Conservation (phyloP, 2,797 vertebrate species). For the Pyrocephalus nanus region DNA sequence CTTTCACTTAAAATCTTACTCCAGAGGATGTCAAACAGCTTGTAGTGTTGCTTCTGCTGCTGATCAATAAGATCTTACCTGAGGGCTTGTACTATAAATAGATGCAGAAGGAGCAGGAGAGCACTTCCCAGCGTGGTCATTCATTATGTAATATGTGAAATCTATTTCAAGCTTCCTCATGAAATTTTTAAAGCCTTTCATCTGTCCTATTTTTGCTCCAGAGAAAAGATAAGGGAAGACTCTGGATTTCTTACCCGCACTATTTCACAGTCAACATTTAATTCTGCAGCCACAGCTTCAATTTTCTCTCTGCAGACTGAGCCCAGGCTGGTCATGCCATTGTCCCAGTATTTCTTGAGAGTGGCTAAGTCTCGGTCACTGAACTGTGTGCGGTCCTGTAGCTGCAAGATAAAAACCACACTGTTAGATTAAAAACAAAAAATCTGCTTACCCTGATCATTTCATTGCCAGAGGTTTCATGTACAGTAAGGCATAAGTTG, state of each 20-base stretch:
- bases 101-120: conserved; percentile 63
- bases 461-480: background rate
- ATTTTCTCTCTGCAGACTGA: conserved; percentile 98
- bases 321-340: conserved; percentile 98
- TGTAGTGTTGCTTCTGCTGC: background rate
- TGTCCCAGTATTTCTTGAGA: conserved; percentile 98
- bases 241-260: conserved; percentile 87
- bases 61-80: conserved; percentile 64
- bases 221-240: conserved; percentile 40
- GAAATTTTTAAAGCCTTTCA: conserved; percentile 71
- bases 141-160: conserved; percentile 68
- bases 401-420: conserved; percentile 78
- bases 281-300: conserved; percentile 90
- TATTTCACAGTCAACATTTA: conserved; percentile 98
- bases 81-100: conserved; percentile 68
- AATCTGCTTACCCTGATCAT: background rate
- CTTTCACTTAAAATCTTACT: background rate
- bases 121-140: conserved; percentile 62
- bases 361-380: conserved; percentile 91
- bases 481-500: background rate
- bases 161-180: conserved; percentile 73
- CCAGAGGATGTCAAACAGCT: conserved; percentile 9
- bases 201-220: conserved; percentile 64
- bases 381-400: conserved; percentile 98
- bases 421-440: conserved; percentile 38